Conservation (phyloP, 2,888 invertebrate genomes). For the Congeria kusceri region DNA sequence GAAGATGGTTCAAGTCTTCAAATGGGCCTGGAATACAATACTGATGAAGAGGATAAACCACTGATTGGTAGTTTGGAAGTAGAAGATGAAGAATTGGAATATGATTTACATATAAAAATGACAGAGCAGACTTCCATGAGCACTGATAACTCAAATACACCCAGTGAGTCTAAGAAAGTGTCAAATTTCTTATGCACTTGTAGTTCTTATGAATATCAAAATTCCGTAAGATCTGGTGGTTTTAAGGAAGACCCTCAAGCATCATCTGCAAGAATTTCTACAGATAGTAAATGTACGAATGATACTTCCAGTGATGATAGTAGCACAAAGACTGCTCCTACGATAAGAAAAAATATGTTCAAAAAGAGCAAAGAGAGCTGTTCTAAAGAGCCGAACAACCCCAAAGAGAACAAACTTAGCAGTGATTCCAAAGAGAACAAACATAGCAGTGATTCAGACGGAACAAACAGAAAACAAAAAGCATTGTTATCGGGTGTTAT, state of each 20-base stretch:
- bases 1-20: background rate
- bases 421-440: background rate
- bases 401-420: background rate
- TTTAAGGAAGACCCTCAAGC: too few species aligned
- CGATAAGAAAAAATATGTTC: background rate
- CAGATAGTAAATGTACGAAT: too few species aligned
- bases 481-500: background rate
- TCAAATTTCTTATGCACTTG: too few species aligned
- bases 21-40: background rate
- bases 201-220: too few species aligned
- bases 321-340: too few species aligned
- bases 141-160: too few species aligned
- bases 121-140: constrained; percentile 7
- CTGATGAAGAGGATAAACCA: background rate
- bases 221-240: too few species aligned
- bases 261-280: too few species aligned
- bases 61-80: background rate
- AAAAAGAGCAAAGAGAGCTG: constrained; percentile 13
- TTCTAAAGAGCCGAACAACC: too few species aligned
- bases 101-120: background rate
- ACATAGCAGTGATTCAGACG: background rate
- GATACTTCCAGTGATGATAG: too few species aligned
- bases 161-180: too few species aligned
- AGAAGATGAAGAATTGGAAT: constrained; percentile 1
- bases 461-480: background rate